phyloP scores from a whole-genome alignment of 2,888 invertebrate genomes.

The Mellilla xanthometata region DNA sequence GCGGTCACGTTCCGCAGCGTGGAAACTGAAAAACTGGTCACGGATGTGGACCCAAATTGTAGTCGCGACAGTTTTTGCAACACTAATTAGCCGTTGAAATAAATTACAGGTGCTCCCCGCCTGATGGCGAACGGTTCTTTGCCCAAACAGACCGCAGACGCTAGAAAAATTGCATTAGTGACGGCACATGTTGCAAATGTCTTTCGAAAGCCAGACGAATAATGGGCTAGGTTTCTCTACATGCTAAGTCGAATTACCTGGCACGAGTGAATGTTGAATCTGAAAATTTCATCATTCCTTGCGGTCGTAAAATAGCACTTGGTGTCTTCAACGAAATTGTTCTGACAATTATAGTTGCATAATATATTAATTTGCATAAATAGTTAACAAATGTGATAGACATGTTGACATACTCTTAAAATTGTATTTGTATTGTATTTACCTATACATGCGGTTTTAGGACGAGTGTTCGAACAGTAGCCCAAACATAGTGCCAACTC shows the following conservation, averaged over 20 bases:
- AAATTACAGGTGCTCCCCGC: constrained; percentile 9
- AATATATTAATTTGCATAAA: too few relatives aligned
- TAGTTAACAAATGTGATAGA: too few relatives aligned
- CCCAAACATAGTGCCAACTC: too few relatives aligned
- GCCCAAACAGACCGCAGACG: background rate
- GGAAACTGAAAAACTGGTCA: constrained; percentile 9
- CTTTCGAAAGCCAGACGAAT: constrained; percentile 35
- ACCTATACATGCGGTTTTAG: too few relatives aligned
- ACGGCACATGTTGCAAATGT: constrained; percentile 22
- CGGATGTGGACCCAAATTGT: constrained; percentile 9
- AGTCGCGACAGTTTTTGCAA: constrained; percentile 10
- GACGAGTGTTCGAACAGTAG: too few relatives aligned
- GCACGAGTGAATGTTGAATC: background rate
- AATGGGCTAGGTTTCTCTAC: background rate
- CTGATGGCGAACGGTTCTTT: constrained; percentile 6
- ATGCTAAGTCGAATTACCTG: background rate
- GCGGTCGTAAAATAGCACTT: too few relatives aligned
- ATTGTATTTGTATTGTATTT: too few relatives aligned
- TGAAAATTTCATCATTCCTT: too few relatives aligned
- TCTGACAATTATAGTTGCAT: too few relatives aligned
- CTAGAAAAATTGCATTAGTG: constrained; percentile 13
- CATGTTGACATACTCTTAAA: too few relatives aligned
- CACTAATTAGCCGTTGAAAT: constrained; percentile 13
- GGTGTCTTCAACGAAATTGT: background rate
- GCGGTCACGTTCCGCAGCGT: background rate